Conservation (phyloP, 2,797 vertebrate genomes). For the Danionella dracula region DNA sequence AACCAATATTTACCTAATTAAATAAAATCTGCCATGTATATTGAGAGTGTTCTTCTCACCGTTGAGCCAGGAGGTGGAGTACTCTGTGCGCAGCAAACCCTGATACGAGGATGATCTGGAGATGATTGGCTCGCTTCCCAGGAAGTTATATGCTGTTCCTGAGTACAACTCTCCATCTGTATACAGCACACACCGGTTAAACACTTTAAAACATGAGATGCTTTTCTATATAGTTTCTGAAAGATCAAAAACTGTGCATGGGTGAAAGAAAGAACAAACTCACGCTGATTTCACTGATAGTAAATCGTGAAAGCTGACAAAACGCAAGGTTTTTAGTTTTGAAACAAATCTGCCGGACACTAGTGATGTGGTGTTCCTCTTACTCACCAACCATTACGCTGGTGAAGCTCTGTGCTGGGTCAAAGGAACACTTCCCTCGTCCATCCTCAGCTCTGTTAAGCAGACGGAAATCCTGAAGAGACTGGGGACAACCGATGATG, state of each 20-base stretch:
- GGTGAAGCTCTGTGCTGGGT: constrained; percentile 92
- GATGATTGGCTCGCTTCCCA: constrained; percentile 95
- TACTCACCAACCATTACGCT: constrained; percentile 98
- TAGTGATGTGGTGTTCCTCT: too few relatives aligned
- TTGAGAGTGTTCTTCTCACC: constrained; percentile 65
- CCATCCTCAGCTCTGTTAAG: constrained; percentile 80
- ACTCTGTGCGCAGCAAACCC: constrained; percentile 86
- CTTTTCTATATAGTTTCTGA: too few relatives aligned
- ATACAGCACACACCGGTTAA: constrained; percentile 35
- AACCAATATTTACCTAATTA: too few relatives aligned
- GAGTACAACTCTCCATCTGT: constrained; percentile 93
- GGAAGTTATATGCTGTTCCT: constrained; percentile 89
- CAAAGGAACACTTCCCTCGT: constrained; percentile 90
- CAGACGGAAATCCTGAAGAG: constrained; percentile 70
- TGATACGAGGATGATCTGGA: constrained; percentile 79
- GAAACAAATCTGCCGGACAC: too few relatives aligned
- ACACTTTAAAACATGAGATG: too few relatives aligned
- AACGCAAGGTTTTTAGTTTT: too few relatives aligned
- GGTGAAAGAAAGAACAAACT: too few relatives aligned
- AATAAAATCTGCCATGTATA: too few relatives aligned
- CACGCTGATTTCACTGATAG: too few relatives aligned
- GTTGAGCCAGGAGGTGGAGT: constrained; percentile 96
- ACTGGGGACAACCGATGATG: constrained; percentile 63
- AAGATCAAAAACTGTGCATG: too few relatives aligned
- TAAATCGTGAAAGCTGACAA: too few relatives aligned